Conservation (phyloP, 2,113 vertebrate genomes). For the cat (Felis catus) region F.catus_Fca126_mat1.0 CM031412.1:33848501-33849000, state of each 20-base stretch:
- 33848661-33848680: background rate
- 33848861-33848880: background rate
- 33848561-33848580: no score
- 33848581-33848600: no score
- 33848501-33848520: no score
- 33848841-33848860: background rate
- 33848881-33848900: background rate
- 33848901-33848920: background rate
- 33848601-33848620: background rate
- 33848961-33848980: background rate
- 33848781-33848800: background rate
- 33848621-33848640: conserved; percentile 37
- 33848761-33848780: background rate
- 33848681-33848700: conserved; percentile 18
- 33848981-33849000: background rate
- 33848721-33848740: background rate
- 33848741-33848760: background rate
- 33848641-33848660: conserved; percentile 39
- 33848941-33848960: background rate
- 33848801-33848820: background rate
- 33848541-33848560: no score
- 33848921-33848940: background rate
- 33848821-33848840: background rate
- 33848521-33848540: no score
- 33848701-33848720: background rate